Conservation (phyloP, 1,140 invertebrate species). For the Trissolcus basalis region DNA sequence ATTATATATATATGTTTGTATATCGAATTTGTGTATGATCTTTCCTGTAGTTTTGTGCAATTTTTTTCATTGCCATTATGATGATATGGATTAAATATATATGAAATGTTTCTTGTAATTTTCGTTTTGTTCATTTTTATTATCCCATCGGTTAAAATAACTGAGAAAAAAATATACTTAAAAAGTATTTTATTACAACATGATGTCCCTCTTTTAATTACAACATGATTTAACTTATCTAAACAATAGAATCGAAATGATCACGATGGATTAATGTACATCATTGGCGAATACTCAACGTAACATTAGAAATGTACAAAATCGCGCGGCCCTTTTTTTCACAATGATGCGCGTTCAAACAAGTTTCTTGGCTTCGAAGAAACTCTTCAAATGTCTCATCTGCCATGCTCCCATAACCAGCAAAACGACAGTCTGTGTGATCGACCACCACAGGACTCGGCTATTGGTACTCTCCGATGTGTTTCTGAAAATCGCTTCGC, state of each 20-base stretch:
- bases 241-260: too few species aligned
- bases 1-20: constrained; percentile 54
- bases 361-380: constrained; percentile 97
- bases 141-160: neutral
- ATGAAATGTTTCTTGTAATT: constrained; percentile 42
- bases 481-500: constrained; percentile 97
- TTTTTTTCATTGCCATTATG: constrained; percentile 55
- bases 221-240: too few species aligned
- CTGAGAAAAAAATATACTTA: too few species aligned
- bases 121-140: constrained; percentile 2
- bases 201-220: too few species aligned
- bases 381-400: constrained; percentile 98
- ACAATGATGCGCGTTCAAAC: constrained; percentile 11
- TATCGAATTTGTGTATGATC: constrained; percentile 48
- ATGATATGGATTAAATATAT: constrained; percentile 53
- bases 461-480: constrained; percentile 99
- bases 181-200: too few species aligned
- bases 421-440: constrained; percentile 93
- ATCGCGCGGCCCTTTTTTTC: neutral
- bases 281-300: too few species aligned
- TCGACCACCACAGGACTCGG: constrained; percentile 98
- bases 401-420: constrained; percentile 98
- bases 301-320: constrained; percentile 2
- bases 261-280: neutral
- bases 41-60: constrained; percentile 49